These are phyloP conservation scores for Takifugu ocellatus DNA, from an alignment of 2,797 vertebrate genomes.

Conservation along the genomic window DNA sequence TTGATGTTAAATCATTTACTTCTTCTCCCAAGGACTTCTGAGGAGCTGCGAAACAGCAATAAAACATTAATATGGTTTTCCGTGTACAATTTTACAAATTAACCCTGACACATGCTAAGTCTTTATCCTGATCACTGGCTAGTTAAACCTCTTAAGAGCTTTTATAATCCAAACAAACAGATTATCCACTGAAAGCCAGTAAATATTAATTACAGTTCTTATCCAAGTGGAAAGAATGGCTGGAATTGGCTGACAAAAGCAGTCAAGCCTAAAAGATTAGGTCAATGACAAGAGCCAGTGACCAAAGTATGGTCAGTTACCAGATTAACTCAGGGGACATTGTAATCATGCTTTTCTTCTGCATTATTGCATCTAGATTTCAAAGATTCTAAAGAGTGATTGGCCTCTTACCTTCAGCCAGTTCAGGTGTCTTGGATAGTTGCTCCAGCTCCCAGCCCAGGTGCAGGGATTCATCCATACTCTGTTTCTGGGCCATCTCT, in stretches of 20 bases:
- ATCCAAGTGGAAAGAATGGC: conserved; percentile 59
- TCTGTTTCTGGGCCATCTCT: conserved; percentile 98
- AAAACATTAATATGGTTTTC: not conserved
- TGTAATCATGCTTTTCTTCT: too few species aligned
- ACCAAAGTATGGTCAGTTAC: conserved; percentile 12
- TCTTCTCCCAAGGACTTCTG: conserved; percentile 95
- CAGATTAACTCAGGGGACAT: conserved; percentile 13
- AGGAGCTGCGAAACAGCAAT: conserved; percentile 71
- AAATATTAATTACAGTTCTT: conserved; percentile 71
- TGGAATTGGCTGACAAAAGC: conserved; percentile 42
- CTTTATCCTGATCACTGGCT: conserved; percentile 60
- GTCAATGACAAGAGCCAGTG: conserved; percentile 21
- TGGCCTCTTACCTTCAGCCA: conserved; percentile 81
- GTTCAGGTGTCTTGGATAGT: conserved; percentile 90
- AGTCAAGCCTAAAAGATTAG: not conserved
- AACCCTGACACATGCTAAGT: conserved; percentile 20
- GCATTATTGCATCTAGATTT: too few species aligned
- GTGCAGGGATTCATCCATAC: conserved; percentile 97
- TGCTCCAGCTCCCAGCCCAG: conserved; percentile 98
- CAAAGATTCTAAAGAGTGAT: too few species aligned
- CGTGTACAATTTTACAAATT: conserved; percentile 29
- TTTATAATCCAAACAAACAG: conserved; percentile 52
- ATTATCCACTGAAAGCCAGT: conserved; percentile 62
- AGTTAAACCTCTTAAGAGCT: conserved; percentile 66
- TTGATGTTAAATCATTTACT: conserved; percentile 94